Base-by-base conservation (phyloP, 1,140 invertebrate genomes). In the Drosophila watanabei region DNA sequence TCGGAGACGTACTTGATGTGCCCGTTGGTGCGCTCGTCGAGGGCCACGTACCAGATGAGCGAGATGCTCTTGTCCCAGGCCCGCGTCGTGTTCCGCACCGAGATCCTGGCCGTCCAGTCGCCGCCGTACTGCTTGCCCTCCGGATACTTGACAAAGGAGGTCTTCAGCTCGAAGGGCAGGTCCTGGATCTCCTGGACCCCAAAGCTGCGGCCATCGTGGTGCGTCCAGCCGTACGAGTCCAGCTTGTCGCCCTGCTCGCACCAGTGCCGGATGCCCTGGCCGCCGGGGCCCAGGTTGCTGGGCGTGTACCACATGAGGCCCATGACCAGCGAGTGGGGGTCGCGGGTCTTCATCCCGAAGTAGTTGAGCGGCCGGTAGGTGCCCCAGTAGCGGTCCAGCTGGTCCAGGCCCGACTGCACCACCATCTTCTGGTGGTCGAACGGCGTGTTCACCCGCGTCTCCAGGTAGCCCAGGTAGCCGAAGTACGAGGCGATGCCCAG, bases 291-390 rank as follows among this genome's bases (percentile, higher is more conserved):
- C 65, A 96, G 93, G 78, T 94, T 94, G 59, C 95, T 95, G 1
- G 97, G 96, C 77, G 98, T 95, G 88, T 98, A 98, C 99, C 99
- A 99, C 98, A 99, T 99, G 2, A 99, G 93, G 39, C 98, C 99
- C 91, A 98, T 96, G 0, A 98, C 95, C 10, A 98, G 95, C 0
- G 98, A 99, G 57, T 96, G 94, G 0, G 97, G 97, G 90, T 98
- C 97, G 77, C 98, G 94, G 3, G 97, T 98, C 93, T 98, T 98
- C 81, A 99, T 93, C 0, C 99, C 97, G 93, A 98, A 97, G 93
- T 98, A 99, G 10, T 96, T 94, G 6, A 97, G 96, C 0, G 98
- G 96, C 63, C 98, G 94, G 92, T 99, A 99, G 0, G 96, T 96
- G 20, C 98, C 98, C 98, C 98, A 99, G 94, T 97, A 99, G 71